These are phyloP conservation scores for Decapterus maruadsi DNA, from an alignment of 2,797 vertebrate species.

Conservation along the genomic window DNA sequence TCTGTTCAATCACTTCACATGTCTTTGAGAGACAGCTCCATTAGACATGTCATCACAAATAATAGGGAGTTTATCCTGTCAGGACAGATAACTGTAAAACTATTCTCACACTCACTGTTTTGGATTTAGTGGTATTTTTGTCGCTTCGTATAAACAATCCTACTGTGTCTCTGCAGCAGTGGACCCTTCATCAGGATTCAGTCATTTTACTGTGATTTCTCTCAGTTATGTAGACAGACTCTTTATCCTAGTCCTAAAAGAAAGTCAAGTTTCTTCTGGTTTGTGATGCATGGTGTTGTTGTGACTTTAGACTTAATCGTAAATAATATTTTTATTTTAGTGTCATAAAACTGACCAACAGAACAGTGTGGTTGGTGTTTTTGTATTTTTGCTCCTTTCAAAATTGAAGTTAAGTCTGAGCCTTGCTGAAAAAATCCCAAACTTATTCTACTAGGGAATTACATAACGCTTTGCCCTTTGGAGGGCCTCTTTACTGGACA, in stretches of 20 bases:
- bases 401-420: not conserved
- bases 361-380: not conserved
- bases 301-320: not conserved
- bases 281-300: not conserved
- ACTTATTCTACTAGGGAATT: conserved; percentile 61
- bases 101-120: not conserved
- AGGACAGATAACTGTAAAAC: conserved; percentile 14
- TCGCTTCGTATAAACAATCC: not conserved
- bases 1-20: conserved; percentile 9
- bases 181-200: too few species aligned
- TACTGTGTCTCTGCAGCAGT: not conserved
- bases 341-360: not conserved
- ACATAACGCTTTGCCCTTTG: conserved; percentile 62
- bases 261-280: not conserved
- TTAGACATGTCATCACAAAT: conserved; percentile 26
- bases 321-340: not conserved
- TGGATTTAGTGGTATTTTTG: conserved; percentile 9
- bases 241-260: not conserved
- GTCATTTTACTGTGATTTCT: not conserved
- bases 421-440: conserved; percentile 37
- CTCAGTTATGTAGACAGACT: not conserved
- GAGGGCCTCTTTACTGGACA: conserved; percentile 58
- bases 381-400: not conserved
- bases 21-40: conserved; percentile 15
- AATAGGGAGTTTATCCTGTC: conserved; percentile 16